A percentile compares a stretch with the other conserved stretches of the same genome.
Conservation (phyloP, 2,888 invertebrate species). For the Phengaris alcon region DNA sequence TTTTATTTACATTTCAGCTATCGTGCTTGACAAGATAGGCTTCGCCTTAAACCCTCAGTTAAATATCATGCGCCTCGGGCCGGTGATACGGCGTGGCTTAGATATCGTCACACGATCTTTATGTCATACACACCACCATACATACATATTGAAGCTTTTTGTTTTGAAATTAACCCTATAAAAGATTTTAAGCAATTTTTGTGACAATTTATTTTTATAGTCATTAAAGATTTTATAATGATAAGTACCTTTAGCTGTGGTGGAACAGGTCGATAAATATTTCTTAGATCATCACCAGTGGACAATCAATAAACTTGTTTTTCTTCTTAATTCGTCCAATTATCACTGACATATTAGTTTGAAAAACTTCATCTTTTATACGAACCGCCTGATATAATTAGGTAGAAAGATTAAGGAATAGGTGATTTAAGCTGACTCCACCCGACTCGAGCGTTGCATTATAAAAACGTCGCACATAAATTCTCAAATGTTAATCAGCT, state of each 20-base stretch:
- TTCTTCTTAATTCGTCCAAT: neutral
- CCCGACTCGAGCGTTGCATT: slow-evolving; percentile 14
- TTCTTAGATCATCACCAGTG: too few relatives aligned
- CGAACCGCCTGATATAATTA: neutral
- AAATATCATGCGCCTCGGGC: slow-evolving; percentile 25
- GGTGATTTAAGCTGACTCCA: slow-evolving; percentile 13
- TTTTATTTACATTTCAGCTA: neutral
- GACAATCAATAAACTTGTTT: neutral
- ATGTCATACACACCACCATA: slow-evolving; percentile 18
- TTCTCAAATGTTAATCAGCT: slow-evolving; percentile 47
- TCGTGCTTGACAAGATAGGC: neutral
- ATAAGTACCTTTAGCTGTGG: too few relatives aligned
- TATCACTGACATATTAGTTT: neutral
- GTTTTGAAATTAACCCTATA: neutral
- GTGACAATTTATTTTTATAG: too few relatives aligned
- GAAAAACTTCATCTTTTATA: neutral
- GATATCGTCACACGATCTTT: slow-evolving; percentile 28
- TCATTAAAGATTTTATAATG: too few relatives aligned
- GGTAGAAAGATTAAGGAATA: slow-evolving; percentile 3
- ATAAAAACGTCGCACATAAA: slow-evolving; percentile 36
- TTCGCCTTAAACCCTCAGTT: slow-evolving; percentile 4
- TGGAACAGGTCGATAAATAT: too few relatives aligned
- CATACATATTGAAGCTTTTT: slow-evolving; percentile 9
- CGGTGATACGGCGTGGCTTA: slow-evolving; percentile 20
- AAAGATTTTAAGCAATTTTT: too few relatives aligned